Evolutionary conservation across 35 echinoderm and acorn worm species (phyloP).

Genomic region (Apostichopus japonicus): DNA sequence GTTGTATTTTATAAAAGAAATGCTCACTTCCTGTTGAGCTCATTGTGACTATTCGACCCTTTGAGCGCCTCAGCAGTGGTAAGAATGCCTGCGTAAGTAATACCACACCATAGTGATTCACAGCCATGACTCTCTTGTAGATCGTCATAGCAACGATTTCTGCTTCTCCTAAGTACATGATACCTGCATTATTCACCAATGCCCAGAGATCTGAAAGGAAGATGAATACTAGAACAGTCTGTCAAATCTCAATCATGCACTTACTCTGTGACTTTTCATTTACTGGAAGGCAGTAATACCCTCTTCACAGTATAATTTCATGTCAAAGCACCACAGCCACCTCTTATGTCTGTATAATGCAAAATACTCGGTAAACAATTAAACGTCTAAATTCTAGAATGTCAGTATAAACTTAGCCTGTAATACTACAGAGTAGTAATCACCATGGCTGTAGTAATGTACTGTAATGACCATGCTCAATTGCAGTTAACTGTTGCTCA

Average conservation of each 20-base stretch:
- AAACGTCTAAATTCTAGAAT: no score
- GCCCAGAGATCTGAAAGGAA: constrained; percentile 10
- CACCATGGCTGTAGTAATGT: no score
- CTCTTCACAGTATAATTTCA: neutral
- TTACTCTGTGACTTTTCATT: no score
- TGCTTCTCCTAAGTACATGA: constrained; percentile 12
- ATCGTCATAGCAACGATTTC: constrained; percentile 1
- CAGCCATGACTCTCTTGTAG: neutral
- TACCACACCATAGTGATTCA: constrained; percentile 32
- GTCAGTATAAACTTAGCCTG: no score
- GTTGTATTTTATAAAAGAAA: neutral
- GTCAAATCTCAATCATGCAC: no score
- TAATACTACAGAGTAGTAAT: no score
- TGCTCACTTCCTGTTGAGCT: constrained; percentile 5
- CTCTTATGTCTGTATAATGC: no score
- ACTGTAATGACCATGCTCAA: no score
- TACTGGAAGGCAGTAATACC: neutral
- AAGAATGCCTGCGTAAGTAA: constrained; percentile 36
- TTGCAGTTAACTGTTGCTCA: no score
- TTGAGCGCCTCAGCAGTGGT: constrained; percentile 11
- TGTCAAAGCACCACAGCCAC: no score
- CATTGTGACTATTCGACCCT: constrained; percentile 20
- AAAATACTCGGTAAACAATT: no score
- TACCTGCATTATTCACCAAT: constrained; percentile 50
- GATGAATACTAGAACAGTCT: neutral